Percentiles rank a stretch among this genome's conserved stretches.
These are phyloP conservation scores for Microcebus tavaratra DNA, from an alignment of 2,113 vertebrate genomes.

Conservation along the genomic window DNA sequence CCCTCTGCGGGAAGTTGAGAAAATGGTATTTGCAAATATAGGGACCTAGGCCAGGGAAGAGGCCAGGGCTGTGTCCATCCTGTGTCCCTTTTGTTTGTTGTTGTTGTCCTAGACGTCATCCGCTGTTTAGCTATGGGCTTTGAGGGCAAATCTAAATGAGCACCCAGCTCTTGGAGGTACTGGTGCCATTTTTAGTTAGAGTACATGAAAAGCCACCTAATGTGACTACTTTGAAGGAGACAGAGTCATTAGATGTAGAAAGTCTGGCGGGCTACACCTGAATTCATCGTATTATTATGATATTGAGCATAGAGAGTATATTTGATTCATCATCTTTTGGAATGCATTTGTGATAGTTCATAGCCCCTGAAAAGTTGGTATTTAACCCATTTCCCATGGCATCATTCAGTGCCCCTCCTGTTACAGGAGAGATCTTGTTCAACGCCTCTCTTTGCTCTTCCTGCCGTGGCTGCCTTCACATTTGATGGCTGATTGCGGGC, in stretches of 20 bases:
- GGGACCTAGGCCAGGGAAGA: neutral
- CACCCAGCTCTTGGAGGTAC: no score
- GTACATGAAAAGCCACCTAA: neutral
- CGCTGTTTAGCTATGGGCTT: neutral
- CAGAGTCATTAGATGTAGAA: neutral
- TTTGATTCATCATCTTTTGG: neutral
- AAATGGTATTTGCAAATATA: neutral
- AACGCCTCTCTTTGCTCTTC: neutral
- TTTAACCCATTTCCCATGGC: neutral
- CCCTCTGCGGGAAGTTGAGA: neutral
- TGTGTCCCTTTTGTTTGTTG: neutral
- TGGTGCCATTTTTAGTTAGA: neutral
- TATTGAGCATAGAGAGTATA: neutral
- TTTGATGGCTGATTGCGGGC: neutral
- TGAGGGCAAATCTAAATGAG: neutral
- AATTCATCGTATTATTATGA: neutral
- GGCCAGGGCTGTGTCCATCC: accelerated
- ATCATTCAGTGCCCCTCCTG: no score
- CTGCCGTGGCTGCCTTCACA: neutral
- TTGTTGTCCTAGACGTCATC: neutral
- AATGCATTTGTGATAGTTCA: neutral
- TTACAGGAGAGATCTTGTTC: neutral
- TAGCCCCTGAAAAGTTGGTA: neutral
- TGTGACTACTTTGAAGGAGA: neutral
- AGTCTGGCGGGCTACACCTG: neutral